Evolutionary conservation across 2,113 vertebrate species (phyloP).

Genomic region (Strix uralensis): DNA sequence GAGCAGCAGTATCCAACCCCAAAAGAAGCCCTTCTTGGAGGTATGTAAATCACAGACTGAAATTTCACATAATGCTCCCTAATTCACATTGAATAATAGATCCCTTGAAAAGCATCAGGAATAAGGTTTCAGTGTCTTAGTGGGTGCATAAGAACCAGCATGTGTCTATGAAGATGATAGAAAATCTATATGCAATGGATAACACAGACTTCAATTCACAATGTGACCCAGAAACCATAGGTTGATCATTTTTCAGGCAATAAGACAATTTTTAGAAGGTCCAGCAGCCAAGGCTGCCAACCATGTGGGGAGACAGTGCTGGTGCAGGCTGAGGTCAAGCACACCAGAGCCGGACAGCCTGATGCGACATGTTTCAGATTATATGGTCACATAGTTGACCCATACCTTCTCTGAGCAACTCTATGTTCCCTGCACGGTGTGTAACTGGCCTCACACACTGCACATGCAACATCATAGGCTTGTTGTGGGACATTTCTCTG

Average conservation of each 20-base stretch:
- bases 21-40: neutral
- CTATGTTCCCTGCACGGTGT: neutral
- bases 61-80: neutral
- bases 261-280: neutral
- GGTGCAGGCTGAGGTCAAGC: neutral
- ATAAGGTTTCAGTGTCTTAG: neutral
- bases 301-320: neutral
- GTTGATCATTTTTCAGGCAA: neutral
- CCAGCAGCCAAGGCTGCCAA: neutral
- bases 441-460: neutral
- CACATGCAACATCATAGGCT: neutral
- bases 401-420: neutral
- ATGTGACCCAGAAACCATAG: neutral
- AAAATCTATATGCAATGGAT: neutral
- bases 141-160: neutral
- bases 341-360: neutral
- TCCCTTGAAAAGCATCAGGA: neutral
- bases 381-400: neutral
- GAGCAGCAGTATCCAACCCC: neutral
- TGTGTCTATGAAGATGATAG: neutral
- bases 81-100: neutral
- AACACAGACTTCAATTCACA: neutral
- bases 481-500: neutral
- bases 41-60: neutral
- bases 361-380: neutral